These are phyloP conservation scores for Varecia variegata DNA, from an alignment of 2,797 vertebrate species.

Conservation along the genomic window DNA sequence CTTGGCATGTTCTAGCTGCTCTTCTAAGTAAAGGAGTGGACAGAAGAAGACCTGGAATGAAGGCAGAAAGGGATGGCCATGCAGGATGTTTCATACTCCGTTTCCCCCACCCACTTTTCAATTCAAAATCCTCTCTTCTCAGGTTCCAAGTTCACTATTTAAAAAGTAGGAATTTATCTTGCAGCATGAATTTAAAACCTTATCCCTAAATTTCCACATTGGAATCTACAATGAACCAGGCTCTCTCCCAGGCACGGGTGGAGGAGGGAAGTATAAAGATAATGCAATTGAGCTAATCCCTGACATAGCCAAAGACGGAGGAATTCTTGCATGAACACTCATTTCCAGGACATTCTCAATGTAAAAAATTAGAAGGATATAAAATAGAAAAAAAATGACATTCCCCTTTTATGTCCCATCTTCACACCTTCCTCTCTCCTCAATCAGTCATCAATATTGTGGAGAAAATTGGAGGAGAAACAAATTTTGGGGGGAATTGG, in stretches of 20 bases:
- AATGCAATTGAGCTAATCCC: not conserved
- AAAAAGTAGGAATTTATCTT: not conserved
- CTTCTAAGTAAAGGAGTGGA: not conserved
- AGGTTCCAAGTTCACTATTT: not conserved
- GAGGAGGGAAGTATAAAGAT: not conserved
- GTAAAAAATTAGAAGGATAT: not conserved
- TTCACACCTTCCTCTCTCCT: not conserved
- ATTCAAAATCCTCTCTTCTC: not conserved
- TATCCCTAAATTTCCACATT: not conserved
- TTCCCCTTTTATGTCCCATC: not conserved
- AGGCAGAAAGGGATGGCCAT: not conserved
- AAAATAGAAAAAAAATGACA: not conserved
- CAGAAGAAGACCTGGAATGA: not conserved
- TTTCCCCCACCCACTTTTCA: not conserved
- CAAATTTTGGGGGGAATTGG: not conserved
- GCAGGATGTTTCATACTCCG: not conserved
- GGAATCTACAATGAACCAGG: not conserved
- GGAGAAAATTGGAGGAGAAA: not conserved
- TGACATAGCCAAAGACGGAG: not conserved
- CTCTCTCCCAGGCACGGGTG: not conserved
- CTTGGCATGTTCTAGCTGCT: not conserved
- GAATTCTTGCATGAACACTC: not conserved
- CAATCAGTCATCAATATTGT: not conserved
- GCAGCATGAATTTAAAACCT: not conserved
- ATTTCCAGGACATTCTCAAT: not conserved